phyloP scores from a whole-genome alignment of 2,113 vertebrate species.

The Aspidoscelis tigris region DNA sequence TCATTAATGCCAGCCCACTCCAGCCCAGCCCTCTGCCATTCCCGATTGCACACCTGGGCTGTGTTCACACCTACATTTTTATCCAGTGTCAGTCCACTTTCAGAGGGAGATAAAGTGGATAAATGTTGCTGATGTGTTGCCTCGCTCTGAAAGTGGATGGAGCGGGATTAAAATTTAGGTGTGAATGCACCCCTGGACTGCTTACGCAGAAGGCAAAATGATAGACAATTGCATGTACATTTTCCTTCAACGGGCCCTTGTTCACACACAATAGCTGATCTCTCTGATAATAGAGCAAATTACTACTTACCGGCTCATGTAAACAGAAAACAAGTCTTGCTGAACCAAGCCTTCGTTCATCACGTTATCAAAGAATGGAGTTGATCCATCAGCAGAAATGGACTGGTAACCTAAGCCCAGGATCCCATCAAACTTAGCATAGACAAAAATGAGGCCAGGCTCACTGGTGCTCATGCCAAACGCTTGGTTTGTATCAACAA shows the following conservation, averaged over 20 bases:
- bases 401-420: constrained; percentile 73
- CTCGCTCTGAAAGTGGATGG: too few relatives aligned
- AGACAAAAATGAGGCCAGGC: constrained; percentile 56
- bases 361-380: constrained; percentile 72
- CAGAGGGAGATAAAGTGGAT: too few relatives aligned
- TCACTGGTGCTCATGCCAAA: constrained; percentile 69
- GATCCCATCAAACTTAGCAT: constrained; percentile 72
- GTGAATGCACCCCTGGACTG: too few relatives aligned
- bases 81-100: too few relatives aligned
- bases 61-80: too few relatives aligned
- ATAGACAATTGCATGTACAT: not conserved
- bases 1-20: not conserved
- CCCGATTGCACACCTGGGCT: not conserved
- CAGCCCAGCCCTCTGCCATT: not conserved
- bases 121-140: too few relatives aligned
- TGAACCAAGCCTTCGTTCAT: constrained; percentile 62
- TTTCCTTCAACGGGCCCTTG: not conserved
- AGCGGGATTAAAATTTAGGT: too few relatives aligned
- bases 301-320: constrained; percentile 65
- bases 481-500: constrained; percentile 60
- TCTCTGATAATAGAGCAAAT: not conserved
- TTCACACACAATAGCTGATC: not conserved
- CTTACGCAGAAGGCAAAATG: not conserved
- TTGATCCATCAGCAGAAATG: constrained; percentile 48
- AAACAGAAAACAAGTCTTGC: constrained; percentile 71